A percentile compares a stretch with the other conserved stretches of the same genome.
These are phyloP conservation scores for Sarcophaga bullata DNA, from an alignment of 1,140 invertebrate species.

Conservation along the genomic window DNA sequence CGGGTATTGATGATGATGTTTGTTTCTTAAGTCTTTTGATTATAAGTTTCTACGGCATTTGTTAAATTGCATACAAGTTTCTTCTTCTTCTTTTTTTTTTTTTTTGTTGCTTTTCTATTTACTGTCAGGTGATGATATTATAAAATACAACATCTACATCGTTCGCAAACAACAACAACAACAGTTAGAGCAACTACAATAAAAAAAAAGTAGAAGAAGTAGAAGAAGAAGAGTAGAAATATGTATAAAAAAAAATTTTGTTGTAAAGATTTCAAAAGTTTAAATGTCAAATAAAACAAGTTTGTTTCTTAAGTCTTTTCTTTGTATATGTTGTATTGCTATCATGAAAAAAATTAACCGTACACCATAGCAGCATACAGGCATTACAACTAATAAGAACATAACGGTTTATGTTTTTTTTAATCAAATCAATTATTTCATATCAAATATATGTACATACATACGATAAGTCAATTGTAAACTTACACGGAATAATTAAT, in stretches of 20 bases:
- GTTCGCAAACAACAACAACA: too few species aligned
- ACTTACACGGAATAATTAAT: too few species aligned
- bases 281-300: conserved; percentile 21
- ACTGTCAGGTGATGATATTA: background rate
- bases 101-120: background rate
- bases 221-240: background rate
- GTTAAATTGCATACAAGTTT: background rate
- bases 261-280: conserved; percentile 10
- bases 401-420: too few species aligned
- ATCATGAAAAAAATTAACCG: too few species aligned
- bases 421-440: too few species aligned
- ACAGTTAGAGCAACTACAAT: too few species aligned
- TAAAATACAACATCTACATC: too few species aligned
- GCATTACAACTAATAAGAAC: too few species aligned
- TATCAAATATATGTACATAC: too few species aligned
- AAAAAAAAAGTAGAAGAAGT: background rate
- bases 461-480: too few species aligned
- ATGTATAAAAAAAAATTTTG: background rate
- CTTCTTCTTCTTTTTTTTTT: background rate
- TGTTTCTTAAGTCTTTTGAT: conserved; percentile 12
- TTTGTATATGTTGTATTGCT: background rate
- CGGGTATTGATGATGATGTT: background rate
- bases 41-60: background rate
- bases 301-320: conserved; percentile 24
- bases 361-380: too few species aligned